A percentile compares a stretch with the other conserved stretches of the same genome.
Conservation (phyloP, 2,113 vertebrate species). For the Salvator merianae region DNA sequence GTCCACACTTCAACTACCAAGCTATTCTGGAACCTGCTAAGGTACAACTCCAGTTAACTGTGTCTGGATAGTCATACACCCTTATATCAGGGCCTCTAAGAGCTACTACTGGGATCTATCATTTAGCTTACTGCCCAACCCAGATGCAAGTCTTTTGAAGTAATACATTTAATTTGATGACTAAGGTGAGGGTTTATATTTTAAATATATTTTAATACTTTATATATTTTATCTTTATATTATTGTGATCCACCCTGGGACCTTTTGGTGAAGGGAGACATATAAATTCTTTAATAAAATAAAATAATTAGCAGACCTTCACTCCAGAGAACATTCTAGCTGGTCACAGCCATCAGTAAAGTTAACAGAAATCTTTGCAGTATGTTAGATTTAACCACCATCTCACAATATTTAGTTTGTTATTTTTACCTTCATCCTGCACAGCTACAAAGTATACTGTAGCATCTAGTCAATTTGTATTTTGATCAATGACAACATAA, state of each 20-base stretch:
- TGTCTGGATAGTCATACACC: not conserved
- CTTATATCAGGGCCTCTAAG: too few relatives aligned
- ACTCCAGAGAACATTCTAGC: not conserved
- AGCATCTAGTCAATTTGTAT: constrained; percentile 61
- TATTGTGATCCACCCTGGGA: too few relatives aligned
- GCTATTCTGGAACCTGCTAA: not conserved
- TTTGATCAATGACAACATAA: constrained; percentile 55
- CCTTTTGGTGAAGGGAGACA: too few relatives aligned
- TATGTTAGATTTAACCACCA: constrained; percentile 39
- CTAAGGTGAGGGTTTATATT: not conserved
- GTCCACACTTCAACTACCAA: not conserved
- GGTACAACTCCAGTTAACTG: not conserved
- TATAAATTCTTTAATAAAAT: too few relatives aligned
- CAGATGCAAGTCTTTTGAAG: not conserved
- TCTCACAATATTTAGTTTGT: constrained; percentile 16
- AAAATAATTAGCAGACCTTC: not conserved
- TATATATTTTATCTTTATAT: too few relatives aligned
- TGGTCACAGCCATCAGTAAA: not conserved
- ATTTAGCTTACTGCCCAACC: not conserved
- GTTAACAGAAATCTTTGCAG: constrained; percentile 18
- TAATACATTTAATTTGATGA: not conserved
- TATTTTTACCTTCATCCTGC: constrained; percentile 16
- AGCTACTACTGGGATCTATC: not conserved
- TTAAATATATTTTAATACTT: too few relatives aligned
- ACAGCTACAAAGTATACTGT: constrained; percentile 34